Conservation (phyloP, 2,797 vertebrate species). For the Chiloscyllium punctatum region DNA sequence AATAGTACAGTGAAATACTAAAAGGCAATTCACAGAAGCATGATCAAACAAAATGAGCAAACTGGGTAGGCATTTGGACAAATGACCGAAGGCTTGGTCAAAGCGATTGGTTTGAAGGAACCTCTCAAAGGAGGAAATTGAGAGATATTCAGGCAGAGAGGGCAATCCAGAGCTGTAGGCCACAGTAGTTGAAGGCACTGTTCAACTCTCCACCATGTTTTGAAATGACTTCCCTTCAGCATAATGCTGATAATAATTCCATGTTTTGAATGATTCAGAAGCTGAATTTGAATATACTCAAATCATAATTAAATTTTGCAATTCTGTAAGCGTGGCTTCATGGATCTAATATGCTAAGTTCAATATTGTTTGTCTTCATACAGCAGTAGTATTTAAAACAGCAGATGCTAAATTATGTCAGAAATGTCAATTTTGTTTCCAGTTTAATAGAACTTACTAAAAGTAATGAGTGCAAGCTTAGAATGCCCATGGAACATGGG, state of each 20-base stretch:
- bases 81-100: too few relatives aligned
- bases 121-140: too few relatives aligned
- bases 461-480: neutral
- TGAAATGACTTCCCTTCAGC: neutral
- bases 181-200: too few relatives aligned
- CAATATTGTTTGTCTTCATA: neutral
- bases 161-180: too few relatives aligned
- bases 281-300: neutral
- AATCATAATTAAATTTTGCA: neutral
- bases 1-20: too few relatives aligned
- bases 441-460: neutral
- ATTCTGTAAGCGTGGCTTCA: neutral
- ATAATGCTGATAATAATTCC: neutral
- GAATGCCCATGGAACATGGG: neutral
- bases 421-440: neutral
- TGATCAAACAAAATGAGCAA: too few relatives aligned
- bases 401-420: neutral
- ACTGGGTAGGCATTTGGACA: too few relatives aligned
- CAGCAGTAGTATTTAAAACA: neutral
- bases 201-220: too few relatives aligned
- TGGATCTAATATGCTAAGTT: neutral
- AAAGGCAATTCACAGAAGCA: too few relatives aligned
- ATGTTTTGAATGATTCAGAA: neutral
- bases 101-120: too few relatives aligned
- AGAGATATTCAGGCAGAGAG: too few relatives aligned